Evolutionary conservation across 1,140 invertebrate species (phyloP).

Genomic region (Cephus cinctus): DNA sequence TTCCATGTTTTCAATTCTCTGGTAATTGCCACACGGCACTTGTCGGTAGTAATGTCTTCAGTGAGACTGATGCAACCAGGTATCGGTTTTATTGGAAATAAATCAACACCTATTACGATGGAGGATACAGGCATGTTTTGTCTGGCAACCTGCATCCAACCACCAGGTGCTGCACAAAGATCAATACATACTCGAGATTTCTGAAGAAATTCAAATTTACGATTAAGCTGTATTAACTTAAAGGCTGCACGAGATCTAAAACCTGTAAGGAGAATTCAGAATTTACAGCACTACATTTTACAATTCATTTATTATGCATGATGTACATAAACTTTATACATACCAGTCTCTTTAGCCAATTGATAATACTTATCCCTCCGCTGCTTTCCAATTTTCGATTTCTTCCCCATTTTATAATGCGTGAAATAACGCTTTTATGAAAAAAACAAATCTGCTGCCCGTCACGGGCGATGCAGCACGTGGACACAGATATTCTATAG

Average conservation of each 20-base stretch:
- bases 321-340: conserved; percentile 12
- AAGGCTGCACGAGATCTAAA: conserved; percentile 97
- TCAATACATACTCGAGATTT: conserved; percentile 94
- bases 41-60: conserved; percentile 97
- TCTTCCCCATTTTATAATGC: conserved; percentile 98
- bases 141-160: conserved; percentile 99
- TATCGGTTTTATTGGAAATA: conserved; percentile 93
- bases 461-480: no score
- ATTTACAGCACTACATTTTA: no score
- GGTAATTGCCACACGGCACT: conserved; percentile 75
- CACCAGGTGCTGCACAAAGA: conserved; percentile 98
- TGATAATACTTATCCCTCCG: conserved; percentile 98
- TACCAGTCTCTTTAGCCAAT: conserved; percentile 97
- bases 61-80: conserved; percentile 85
- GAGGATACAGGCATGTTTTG: conserved; percentile 98
- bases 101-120: conserved; percentile 92
- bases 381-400: conserved; percentile 95
- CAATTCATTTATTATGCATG: background rate
- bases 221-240: conserved; percentile 96
- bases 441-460: no score
- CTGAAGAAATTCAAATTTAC: conserved; percentile 97
- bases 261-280: conserved; percentile 59
- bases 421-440: no score
- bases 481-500: no score
- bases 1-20: conserved; percentile 93